These are phyloP conservation scores for Plebejus anna DNA, from an alignment of 2,888 invertebrate genomes.

Conservation along the genomic window DNA sequence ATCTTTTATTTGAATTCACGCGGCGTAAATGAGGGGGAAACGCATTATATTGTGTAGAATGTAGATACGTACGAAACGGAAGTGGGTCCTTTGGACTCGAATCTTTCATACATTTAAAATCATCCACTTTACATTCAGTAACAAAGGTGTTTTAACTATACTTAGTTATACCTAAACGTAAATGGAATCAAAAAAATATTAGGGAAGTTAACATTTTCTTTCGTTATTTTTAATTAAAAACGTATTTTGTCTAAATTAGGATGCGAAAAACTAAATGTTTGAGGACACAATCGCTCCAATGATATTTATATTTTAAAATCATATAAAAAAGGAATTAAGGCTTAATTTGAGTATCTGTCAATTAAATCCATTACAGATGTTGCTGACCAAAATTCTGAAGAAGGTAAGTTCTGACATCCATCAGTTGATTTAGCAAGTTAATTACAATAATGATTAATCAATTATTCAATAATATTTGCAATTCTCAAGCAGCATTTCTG, in stretches of 20 bases:
- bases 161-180: too few species aligned
- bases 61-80: background rate
- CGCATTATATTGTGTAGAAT: constrained; percentile 16
- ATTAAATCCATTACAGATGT: background rate
- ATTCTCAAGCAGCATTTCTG: background rate
- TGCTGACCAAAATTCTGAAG: background rate
- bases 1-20: constrained; percentile 28
- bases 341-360: background rate
- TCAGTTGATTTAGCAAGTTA: background rate
- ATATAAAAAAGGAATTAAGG: background rate
- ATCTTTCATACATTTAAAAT: background rate
- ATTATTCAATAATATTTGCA: constrained; percentile 12
- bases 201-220: too few species aligned
- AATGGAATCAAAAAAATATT: too few species aligned
- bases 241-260: too few species aligned
- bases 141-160: background rate
- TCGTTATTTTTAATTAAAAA: too few species aligned
- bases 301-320: background rate
- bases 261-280: too few species aligned
- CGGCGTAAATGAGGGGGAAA: constrained; percentile 28
- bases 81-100: background rate
- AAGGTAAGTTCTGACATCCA: background rate
- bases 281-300: too few species aligned
- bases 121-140: background rate
- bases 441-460: background rate